Evolutionary conservation across 2,113 vertebrate species (phyloP), one percentile per base, ranked within the genome.

Genomic region (Axis porcinus): DNA sequence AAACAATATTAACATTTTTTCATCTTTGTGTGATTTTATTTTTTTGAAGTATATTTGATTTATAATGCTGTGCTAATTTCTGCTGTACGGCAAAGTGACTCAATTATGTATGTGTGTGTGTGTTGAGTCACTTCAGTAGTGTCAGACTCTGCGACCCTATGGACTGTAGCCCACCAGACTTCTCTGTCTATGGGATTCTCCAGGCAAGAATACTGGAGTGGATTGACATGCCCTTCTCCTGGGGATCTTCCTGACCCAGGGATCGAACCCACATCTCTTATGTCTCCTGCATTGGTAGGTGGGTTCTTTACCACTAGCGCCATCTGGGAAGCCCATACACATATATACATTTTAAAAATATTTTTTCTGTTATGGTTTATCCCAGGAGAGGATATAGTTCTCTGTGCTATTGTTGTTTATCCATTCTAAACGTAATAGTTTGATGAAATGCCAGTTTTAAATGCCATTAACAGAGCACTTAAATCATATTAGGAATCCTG

Each of bases 1-100:
- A 87, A 95, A 95, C 4, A 85, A 92, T 58, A 89, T n/a, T 47
- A 64, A 86, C 5, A 86, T 95, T 96, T 95, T 87, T 93, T 93
- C 55, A 57, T 58, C 36, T 86, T 94, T 95, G 43, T 45, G 33
- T 36, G 30, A 47, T 33, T 19, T 19, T 17, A 11, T 81, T 81
- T 52, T 33, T 81, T 52, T 52, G 78, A 81, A 52, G 17, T n/a
- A 52, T 52, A 52, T 19, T 81, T 52, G 78, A 52, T 52, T 81
- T 21, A 52, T 6, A 79, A 30, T 33, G 30, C 47, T 33, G 16
- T 50, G 47, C 17, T 21, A 81, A 52, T 52, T 52, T 81, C 30
- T n/a, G 47, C 30, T 52, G 3, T 52, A 21, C 17, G 12, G 30
- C 10, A 21, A 81, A 81, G 30, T n/a, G 30, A 81, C 78, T 81